Conservation (phyloP, 2,888 invertebrate genomes). For the Drosophila mettleri region DNA sequence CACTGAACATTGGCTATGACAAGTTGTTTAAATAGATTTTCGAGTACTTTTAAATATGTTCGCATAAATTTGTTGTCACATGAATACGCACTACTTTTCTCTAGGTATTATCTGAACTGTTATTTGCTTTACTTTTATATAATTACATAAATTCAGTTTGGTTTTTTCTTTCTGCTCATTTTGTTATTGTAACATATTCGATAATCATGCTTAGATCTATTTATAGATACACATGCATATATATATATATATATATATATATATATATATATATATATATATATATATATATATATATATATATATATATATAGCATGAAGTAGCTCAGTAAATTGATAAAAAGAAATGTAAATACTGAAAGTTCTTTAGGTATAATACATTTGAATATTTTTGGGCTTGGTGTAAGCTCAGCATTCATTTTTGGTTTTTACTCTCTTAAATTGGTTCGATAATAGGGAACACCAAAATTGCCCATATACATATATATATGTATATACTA, state of each 20-base stretch:
- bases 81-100: constrained; percentile 9
- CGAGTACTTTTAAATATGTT: constrained; percentile 12
- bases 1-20: constrained; percentile 19
- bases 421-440: not conserved
- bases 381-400: not conserved
- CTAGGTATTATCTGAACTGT: constrained; percentile 17
- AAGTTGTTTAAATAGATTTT: constrained; percentile 7
- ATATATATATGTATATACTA: not conserved
- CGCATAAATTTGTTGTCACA: constrained; percentile 10
- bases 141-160: constrained; percentile 50
- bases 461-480: constrained; percentile 3
- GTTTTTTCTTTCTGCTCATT: not conserved
- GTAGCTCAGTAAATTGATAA: not conserved
- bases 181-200: constrained; percentile 40
- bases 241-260: constrained; percentile 17
- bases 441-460: constrained; percentile 11
- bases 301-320: not conserved
- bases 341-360: not conserved
- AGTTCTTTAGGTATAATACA: not conserved
- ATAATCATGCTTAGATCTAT: constrained; percentile 27
- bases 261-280: constrained; percentile 6
- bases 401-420: not conserved
- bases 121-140: constrained; percentile 15
- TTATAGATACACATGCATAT: constrained; percentile 6
- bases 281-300: constrained; percentile 6